Base-by-base conservation (phyloP, 2,888 invertebrate species). In the Andrena hattorfiana region DNA sequence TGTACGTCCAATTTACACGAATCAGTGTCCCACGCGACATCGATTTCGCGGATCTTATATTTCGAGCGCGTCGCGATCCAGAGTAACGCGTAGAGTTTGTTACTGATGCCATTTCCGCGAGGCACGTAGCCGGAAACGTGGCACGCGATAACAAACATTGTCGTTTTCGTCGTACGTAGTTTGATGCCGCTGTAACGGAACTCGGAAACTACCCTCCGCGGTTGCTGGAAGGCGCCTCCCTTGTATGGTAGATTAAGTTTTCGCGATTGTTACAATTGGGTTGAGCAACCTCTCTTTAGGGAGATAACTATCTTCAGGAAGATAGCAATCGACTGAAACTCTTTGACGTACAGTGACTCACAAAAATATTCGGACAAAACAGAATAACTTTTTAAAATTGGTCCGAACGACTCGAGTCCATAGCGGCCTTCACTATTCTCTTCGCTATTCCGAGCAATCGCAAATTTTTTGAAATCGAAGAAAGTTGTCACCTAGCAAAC, bases 101-200 rank as follows among this genome's bases (percentile, higher is more conserved):
- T 77, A 77, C 70, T 20, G 32, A 63, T 28, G 67, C 67, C n/a
- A 63, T 72, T 71, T 67, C 62, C 78, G 54, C 23, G 67, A 28
- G 64, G 49, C 72, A 59, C 72, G 68, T 68, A 78, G 68, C 72
- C 68, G 28, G 78, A 78, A 81, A 63, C 42, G 16, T 16, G 5
- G 13, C 8, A 32, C 70, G 51, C 70, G 77, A 77, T 80, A 80
- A 70, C 79, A 77, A 70, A 66, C 51, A 77, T 70, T 70, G 79
- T 77, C 77, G 77, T 77, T 80, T 77, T 66, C 77, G 77, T 70
- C 66, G 70, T 30, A 35, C 67, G 51, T 26, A 77, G 60, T 77
- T 60, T 70, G 77, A 77, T 77, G 69, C 69, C 23, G 28, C 30
- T 56, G 60, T 54, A 62, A 62, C 77, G 66, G 66, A 60, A 80